Percentiles rank a stretch among this genome's conserved stretches.
Conservation (phyloP, 2,797 vertebrate species). For the Molossus molossus region DNA sequence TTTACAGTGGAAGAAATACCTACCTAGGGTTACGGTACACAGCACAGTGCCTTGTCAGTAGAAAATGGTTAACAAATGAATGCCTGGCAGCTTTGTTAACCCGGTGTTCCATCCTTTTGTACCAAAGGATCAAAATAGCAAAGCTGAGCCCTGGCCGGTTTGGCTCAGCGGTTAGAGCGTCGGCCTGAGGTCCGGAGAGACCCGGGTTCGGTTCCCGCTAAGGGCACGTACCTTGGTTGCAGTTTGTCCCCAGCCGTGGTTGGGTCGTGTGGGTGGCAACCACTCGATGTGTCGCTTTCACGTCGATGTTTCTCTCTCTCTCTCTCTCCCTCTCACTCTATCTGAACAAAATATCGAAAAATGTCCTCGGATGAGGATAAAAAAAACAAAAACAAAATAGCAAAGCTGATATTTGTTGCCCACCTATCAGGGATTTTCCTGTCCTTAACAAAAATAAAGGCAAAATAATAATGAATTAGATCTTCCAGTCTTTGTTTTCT, state of each 20-base stretch:
- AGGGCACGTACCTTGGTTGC: too few species aligned
- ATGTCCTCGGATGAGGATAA: too few species aligned
- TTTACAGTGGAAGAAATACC: slow-evolving; percentile 74
- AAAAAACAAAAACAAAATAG: slow-evolving; percentile 39
- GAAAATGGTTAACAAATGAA: slow-evolving; percentile 67
- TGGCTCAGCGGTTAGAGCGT: too few species aligned
- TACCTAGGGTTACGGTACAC: slow-evolving; percentile 73
- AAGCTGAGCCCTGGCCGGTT: slow-evolving; percentile 21
- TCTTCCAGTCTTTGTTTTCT: slow-evolving; percentile 45
- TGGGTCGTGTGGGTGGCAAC: too few species aligned
- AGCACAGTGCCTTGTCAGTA: slow-evolving; percentile 81
- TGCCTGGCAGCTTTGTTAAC: slow-evolving; percentile 65
- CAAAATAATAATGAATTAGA: slow-evolving; percentile 67
- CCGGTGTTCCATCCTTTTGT: slow-evolving; percentile 71
- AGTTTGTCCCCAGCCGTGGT: too few species aligned
- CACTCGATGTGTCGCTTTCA: too few species aligned
- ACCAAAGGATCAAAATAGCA: slow-evolving; percentile 72
- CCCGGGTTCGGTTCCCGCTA: too few species aligned
- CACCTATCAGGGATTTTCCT: slow-evolving; percentile 58
- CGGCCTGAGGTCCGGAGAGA: too few species aligned
- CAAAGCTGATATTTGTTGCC: slow-evolving; percentile 66
- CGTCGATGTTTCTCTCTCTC: too few species aligned
- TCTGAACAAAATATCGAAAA: too few species aligned
- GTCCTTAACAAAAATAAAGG: slow-evolving; percentile 65
- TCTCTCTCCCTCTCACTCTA: too few species aligned